Base-by-base conservation (phyloP, 2,888 invertebrate genomes). In the Asteroscopus sphinx region DNA sequence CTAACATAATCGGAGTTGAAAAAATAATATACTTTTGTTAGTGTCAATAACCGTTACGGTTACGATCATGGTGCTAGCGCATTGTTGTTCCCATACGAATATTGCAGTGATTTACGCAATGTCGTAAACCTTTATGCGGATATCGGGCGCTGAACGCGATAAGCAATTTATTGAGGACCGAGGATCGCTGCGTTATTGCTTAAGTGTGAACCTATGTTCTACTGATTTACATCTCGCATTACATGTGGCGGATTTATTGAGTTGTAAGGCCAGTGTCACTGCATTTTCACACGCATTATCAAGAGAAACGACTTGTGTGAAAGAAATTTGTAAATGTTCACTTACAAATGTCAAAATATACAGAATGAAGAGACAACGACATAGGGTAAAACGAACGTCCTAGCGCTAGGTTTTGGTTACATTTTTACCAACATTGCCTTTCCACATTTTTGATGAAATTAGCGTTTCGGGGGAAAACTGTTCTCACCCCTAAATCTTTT, bases 41-140 rank as follows among this genome's bases (percentile, higher is more conserved):
- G 37, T 30, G 35, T 16, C 49, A 54, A 57, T 65, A 69, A 64
- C 45, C 35, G 39, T 73, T 49, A 58, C 36, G 44, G 41, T 47
- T 44, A 51, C 40, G 54, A 54, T 39, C 47, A 36, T 39, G 46
- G 16, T 32, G 37, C n/a, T 33, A 28, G 21, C 37, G 37, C 35
- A 45, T 39, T 56, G 46, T 58, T 59, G 52, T 36, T 36, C 35
- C 26, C 26, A 37, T 45, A 47, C 35, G 54, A 55, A 56, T 54
- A 67, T 45, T 25, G 36, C 30, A 5, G 52, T 33, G 49, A 76
- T 57, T 68, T 53, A 62, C 66, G 46, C 71, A 39, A 40, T 53
- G 53, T 68, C 57, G 59, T 71, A 65, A 76, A 73, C 56, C 47
- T 68, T 63, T 54, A 49, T 49, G 53, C 77, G 47, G 55, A 64